Base-by-base conservation (phyloP, 2,113 vertebrate genomes). In the Columbina picui region DNA sequence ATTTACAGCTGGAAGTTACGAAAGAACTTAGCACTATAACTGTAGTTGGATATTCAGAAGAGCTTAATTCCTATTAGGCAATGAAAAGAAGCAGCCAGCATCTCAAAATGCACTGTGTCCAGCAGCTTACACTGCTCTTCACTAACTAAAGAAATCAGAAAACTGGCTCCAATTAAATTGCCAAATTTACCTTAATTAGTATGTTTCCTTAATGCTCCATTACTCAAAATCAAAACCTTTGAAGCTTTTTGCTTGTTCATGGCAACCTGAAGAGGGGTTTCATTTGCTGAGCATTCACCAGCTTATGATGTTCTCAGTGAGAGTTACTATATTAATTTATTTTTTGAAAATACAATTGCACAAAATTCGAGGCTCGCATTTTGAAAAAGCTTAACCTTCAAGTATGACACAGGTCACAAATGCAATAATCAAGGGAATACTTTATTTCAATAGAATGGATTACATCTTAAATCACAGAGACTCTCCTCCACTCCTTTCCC, bases 141-240 rank as follows among this genome's bases (percentile, higher is more conserved):
- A 30, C 3, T 34, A 50, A 95, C 64, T 90, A 47, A 80, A 86
- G 55, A 89, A 94, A 86, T 13, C 49, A 65, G 59, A 88, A 93
- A 92, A 94, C 2, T 10, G 32, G 10, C 1, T 84, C 18, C 27
- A 89, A 77, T 78, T 89, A 93, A 95, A 93, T 52, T 34, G 41
- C 52, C 47, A 92, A 88, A 89, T 90, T 93, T 77, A 77, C 50
- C 47, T 86, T 86, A 95, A 90, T 94, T 95, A 86, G 41, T 73
- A 84, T 50, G 25, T 84, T 90, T 92, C 41, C 71, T 90, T 93
- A 94, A 74, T 77, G 68, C 0, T 13, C 45, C 47, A 39, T 77
- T 94, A 92, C 68, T 94, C 86, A 94, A 78, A 90, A 89, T 92
- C 80, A 92, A 93, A 97, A 52, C 57, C 26, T 74, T 89, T 90